Conservation (phyloP, 1,140 invertebrate genomes). For the Ceratina australensis region DNA sequence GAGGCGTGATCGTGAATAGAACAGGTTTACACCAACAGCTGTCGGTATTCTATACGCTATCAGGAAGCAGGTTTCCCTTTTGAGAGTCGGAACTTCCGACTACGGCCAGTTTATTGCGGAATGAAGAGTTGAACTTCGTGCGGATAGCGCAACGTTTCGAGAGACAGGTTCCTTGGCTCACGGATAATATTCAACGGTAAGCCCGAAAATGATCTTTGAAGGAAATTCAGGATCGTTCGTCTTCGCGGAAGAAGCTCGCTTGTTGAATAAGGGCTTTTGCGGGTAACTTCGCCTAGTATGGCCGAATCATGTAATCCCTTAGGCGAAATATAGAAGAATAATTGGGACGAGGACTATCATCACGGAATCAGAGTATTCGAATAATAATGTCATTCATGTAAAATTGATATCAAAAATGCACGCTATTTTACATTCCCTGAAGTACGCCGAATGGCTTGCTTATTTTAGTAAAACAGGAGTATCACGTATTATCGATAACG, state of each 20-base stretch:
- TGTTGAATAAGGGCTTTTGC: background rate
- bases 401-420: no score
- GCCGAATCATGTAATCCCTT: background rate
- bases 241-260: background rate
- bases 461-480: no score
- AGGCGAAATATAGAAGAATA: background rate
- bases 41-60: background rate
- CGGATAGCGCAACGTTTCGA: background rate
- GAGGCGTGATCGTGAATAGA: background rate
- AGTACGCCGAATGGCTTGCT: no score
- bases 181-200: background rate
- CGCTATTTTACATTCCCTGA: no score
- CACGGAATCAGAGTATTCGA: no score
- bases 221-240: background rate
- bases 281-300: no score
- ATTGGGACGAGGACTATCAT: background rate
- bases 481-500: no score
- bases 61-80: background rate
- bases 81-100: background rate
- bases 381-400: no score
- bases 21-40: background rate
- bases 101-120: conserved; percentile 5
- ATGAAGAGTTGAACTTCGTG: conserved; percentile 2
- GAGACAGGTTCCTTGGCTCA: background rate
- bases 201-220: background rate